Base-by-base conservation (phyloP, 1,140 invertebrate genomes). In the Babylonia areolata region DNA sequence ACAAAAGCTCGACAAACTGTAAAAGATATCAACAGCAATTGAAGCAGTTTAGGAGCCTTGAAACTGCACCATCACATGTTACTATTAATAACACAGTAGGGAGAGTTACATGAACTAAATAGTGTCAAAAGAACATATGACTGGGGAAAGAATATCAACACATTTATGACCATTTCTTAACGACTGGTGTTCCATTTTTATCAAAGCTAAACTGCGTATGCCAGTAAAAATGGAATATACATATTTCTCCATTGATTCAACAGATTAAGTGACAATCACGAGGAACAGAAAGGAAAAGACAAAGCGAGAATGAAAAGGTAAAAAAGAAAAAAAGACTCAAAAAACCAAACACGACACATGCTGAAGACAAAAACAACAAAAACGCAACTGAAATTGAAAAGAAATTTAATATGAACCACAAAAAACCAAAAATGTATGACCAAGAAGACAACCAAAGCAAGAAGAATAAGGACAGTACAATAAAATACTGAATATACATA, bases 401-500 rank as follows among this genome's bases (percentile, higher is more conserved):
- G 73, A 86, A 86, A 86, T 86, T 86, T 86, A 86, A 86, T 86
- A 82, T 84, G 54, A 86, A 83, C 81, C 77, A 85, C 78, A 37
- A 85, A 79, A n/a, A 85, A 85, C 58, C 58, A 85, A 85, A 85
- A n/a, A n/a, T 82, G 39, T 84, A 64, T 84, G 82, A 69, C 69
- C 40, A 80, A 85, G 77, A 86, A 64, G 58, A 64, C 58, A 64
- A 64, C 80, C 40, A 86, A 86, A 82, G 85, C 85, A 84, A 64
- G 58, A 84, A 64, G 58, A 64, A 86, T 86, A 86, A 85, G 64
- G 79, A 77, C 80, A 86, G 84, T 71, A 86, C 82, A 81, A 73
- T 84, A 86, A 86, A 86, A 86, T 86, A 86, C 85, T 84, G 81
- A 86, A 86, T 84, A 84, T 84, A 46, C 78, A 35, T 84, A 46